Percentiles rank a stretch among this genome's conserved stretches.
Conservation (phyloP, 2,113 vertebrate species). For the Zapornia atra region DNA sequence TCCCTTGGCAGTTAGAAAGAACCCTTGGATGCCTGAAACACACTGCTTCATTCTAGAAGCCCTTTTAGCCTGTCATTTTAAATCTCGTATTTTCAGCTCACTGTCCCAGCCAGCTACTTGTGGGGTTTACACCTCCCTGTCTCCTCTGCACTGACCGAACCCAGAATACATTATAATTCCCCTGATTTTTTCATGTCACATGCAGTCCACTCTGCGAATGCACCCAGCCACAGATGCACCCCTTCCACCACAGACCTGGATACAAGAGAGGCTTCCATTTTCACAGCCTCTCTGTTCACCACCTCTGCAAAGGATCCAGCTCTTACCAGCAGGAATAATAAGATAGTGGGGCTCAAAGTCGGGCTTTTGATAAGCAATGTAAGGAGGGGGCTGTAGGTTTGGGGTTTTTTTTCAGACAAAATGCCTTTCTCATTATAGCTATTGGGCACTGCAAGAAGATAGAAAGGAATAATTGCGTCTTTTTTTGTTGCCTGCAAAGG, state of each 20-base stretch:
- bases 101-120: neutral
- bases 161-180: neutral
- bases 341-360: neutral
- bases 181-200: neutral
- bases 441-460: neutral
- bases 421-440: neutral
- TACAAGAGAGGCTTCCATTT: neutral
- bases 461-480: neutral
- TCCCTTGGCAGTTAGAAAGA: neutral
- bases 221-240: neutral
- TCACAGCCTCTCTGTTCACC: neutral
- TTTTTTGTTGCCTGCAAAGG: neutral
- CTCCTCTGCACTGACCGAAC: neutral
- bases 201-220: neutral
- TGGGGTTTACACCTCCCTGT: neutral
- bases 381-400: neutral
- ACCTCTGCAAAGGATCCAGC: neutral
- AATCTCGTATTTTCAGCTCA: neutral
- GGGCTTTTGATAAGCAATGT: neutral
- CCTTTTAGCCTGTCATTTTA: neutral
- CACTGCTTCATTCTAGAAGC: neutral
- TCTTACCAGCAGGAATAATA: neutral
- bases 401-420: neutral
- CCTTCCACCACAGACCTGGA: neutral
- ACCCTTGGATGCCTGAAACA: neutral